Base-by-base conservation (phyloP, 2,113 vertebrate genomes). In the Cephalopholis sonnerati region DNA sequence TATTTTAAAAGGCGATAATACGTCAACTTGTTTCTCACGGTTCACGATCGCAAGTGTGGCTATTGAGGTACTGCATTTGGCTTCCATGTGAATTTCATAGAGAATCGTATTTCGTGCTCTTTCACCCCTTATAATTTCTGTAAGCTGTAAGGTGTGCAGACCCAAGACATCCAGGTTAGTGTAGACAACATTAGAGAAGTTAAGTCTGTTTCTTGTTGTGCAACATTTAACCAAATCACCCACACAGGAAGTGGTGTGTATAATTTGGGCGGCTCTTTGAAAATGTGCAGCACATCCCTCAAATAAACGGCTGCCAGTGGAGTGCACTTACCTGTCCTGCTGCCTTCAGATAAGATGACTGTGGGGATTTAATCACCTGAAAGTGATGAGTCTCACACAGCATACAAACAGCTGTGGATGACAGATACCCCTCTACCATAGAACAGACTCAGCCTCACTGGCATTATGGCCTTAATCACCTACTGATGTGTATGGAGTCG, bases 321-420 rank as follows among this genome's bases (percentile, higher is more conserved):
- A 77, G 76, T 29, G 32, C 68, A 71, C 84, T 74, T 67, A 91
- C 87, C 87, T 89, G 91, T 83, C 81, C 91, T 89, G 87, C 87
- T 82, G 81, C 74, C 84, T 85, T 64, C 90, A 89, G 89, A 91
- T 91, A 86, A 90, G 89, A 91, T 76, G 79, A 80, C 83, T 51
- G 81, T 57, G 36, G 73, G 87, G 84, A 85, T 86, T 91, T 76
- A 86, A 91, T 84, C 70, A 86, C 70, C 62, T 74, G 79, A 62
- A 90, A 88, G 87, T 90, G 83, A 90, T 44, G 74, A 65, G 44
- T 79, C 82, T 84, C 59, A 69, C 54, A 24, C 29, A 24, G 84
- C 66, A 71, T 24, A 67, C 82, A 77, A 74, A 74, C 87, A 77
- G 77, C 83, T 89, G 88, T 59, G 84, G 74, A 36, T 48, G 68